Conservation (phyloP, 2,888 invertebrate genomes). For the Trilocha varians region DNA sequence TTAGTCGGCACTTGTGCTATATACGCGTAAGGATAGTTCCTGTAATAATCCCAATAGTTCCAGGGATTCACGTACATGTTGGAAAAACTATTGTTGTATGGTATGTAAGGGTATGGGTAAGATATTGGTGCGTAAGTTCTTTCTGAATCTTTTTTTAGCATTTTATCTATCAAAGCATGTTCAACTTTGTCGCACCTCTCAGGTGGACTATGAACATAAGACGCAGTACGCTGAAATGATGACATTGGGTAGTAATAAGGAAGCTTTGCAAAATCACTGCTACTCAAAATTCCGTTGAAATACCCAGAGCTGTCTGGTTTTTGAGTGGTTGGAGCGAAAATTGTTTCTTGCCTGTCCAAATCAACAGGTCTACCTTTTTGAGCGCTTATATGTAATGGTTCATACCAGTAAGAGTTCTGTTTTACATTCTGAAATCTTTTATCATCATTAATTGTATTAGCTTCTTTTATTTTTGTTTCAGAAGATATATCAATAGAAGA, state of each 20-base stretch:
- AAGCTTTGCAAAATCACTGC: constrained; percentile 29
- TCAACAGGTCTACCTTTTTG: constrained; percentile 19
- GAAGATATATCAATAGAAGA: constrained; percentile 19
- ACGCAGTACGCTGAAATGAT: constrained; percentile 33
- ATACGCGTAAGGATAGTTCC: constrained; percentile 18
- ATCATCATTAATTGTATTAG: constrained; percentile 9
- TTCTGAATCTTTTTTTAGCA: constrained; percentile 8
- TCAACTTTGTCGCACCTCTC: not conserved
- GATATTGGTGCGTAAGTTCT: constrained; percentile 30
- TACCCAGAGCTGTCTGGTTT: constrained; percentile 8
- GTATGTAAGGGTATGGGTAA: constrained; percentile 39
- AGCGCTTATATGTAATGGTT: constrained; percentile 23
- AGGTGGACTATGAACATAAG: constrained; percentile 28
- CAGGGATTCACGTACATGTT: constrained; percentile 20
- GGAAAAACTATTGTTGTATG: constrained; percentile 22
- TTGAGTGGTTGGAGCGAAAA: not conserved
- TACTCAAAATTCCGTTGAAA: constrained; percentile 23
- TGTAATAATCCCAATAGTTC: constrained; percentile 23
- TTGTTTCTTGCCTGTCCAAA: constrained; percentile 13
- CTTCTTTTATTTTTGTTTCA: too few relatives aligned
- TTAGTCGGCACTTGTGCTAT: constrained; percentile 15
- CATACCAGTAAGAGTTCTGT: constrained; percentile 35
- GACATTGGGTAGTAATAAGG: constrained; percentile 46
- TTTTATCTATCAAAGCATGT: not conserved
- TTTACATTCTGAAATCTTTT: constrained; percentile 11